Conservation (phyloP, 2,888 invertebrate genomes). For the Limnephilus lunatus region DNA sequence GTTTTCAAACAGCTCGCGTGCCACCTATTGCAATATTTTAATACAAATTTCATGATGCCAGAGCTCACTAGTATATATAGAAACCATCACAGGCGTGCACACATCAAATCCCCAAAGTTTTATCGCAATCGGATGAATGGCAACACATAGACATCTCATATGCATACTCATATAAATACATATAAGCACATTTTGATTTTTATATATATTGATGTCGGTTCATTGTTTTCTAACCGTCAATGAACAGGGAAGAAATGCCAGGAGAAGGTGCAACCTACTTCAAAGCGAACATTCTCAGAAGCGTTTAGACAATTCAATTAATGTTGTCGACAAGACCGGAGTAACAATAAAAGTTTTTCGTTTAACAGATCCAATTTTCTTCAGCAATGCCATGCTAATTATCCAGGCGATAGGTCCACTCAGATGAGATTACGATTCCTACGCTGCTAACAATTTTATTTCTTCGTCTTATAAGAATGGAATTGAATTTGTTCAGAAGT, state of each 20-base stretch:
- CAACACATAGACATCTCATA: too few species aligned
- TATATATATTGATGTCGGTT: too few species aligned
- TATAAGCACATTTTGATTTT: too few species aligned
- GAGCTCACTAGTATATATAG: too few species aligned
- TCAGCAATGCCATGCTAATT: conserved; percentile 36
- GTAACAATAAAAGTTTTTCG: conserved; percentile 36
- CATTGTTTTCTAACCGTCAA: background rate
- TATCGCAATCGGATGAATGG: too few species aligned
- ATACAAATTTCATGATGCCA: too few species aligned
- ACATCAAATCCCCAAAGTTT: too few species aligned
- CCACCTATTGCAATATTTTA: too few species aligned
- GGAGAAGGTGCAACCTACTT: background rate
- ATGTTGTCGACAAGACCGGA: conserved; percentile 26
- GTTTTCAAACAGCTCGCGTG: too few species aligned
- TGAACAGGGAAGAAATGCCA: background rate
- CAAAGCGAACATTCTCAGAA: background rate
- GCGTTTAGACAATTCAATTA: conserved; percentile 43
- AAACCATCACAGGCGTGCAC: too few species aligned
- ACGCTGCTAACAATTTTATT: background rate
- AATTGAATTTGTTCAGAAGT: background rate
- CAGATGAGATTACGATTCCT: conserved; percentile 12
- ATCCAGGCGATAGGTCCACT: conserved; percentile 28
- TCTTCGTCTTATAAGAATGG: conserved; percentile 1
- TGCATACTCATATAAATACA: too few species aligned
- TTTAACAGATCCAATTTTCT: conserved; percentile 37